Base-by-base conservation (phyloP, 2,113 vertebrate genomes). In the Podilymbus podiceps region DNA sequence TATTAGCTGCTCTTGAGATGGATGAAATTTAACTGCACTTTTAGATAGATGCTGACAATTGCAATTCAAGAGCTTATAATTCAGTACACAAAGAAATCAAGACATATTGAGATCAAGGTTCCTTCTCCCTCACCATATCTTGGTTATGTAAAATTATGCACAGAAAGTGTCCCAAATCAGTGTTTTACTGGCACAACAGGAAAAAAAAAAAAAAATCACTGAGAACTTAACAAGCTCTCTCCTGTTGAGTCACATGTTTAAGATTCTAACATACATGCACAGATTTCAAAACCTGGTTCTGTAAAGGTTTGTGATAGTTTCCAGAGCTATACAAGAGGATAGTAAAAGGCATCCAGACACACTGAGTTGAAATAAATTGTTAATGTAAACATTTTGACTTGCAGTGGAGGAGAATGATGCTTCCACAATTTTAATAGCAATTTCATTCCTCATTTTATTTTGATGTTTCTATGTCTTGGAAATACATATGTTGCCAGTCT, bases 321-420 rank as follows among this genome's bases (percentile, higher is more conserved):
- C 21, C 76, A 81, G 73, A 78, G 47, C 22, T 67, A 67, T 80
- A 69, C 52, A 93, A 71, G 25, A 38, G 18, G 60, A 81, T 46
- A 74, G 21, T 24, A 92, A 92, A 73, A 17, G 42, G 15, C 20
- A 14, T 15, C 16, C 6, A 77, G 67, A 59, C 22, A 77, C 33
- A 52, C 0, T 2, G 50, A 62, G 15, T 67, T 59, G 22, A 88
- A 91, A 93, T 75, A 91, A 93, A 91, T 64, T 83, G 22, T 71
- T 91, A 78, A 75, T 89, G 47, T 74, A 71, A 91, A 56, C 62
- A 72, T 82, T 94, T 93, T 52, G 31, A 79, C n/a, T 89, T 91
- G 24, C 50, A 74, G 68, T 44, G 9, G 21, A 90, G 19, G 4
- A 28, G 50, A 92, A 81, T 46, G 52, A 47, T 59, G 56, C 27